Base-by-base conservation (phyloP, 2,113 vertebrate species). In the Poeciliopsis retropinna region DNA sequence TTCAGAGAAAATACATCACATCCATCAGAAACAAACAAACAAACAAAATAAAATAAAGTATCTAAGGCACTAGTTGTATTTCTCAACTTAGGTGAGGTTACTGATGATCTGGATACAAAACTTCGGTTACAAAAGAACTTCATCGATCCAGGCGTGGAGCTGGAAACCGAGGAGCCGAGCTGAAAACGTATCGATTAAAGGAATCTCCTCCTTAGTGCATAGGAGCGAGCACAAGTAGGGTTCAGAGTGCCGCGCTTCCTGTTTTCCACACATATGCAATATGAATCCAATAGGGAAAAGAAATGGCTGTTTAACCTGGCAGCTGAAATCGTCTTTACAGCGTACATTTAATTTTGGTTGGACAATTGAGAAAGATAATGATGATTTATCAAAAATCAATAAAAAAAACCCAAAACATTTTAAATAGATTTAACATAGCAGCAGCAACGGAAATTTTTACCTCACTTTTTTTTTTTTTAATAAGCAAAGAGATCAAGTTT, bases 31-130 rank as follows among this genome's bases (percentile, higher is more conserved):
- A 82, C 44, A 30, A 30, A 79, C 31, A 76, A 75, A 2, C 34
- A 17, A 67, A 39, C n/a, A 30, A 76, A 70, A 12, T 22, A 65
- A 41, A 47, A 47, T 3, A 47, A 88, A 47, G 76, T 81, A 86
- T 92, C 92, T 93, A 94, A 94, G 93, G 93, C 93, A 94, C 93
- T 87, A 89, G 83, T 83, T 80, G 80, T 85, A 84, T 75, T 82
- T 87, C 57, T 87, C 68, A 88, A 89, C 76, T 60, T 67, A 88
- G 78, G 78, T 75, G 75, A 68, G 76, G 51, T 80, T 75, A 85
- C 15, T 64, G 72, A 80, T 64, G 74, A 63, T 67, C 54, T 84
- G 29, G 67, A 72, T 73, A 85, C 78, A 84, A 81, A 78, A 84
- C 72, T 72, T 80, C 74, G 77, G 76, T 75, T 34, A 86, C 74